Base-by-base conservation (phyloP, 1,140 invertebrate species). In the Nasonia giraulti region DNA sequence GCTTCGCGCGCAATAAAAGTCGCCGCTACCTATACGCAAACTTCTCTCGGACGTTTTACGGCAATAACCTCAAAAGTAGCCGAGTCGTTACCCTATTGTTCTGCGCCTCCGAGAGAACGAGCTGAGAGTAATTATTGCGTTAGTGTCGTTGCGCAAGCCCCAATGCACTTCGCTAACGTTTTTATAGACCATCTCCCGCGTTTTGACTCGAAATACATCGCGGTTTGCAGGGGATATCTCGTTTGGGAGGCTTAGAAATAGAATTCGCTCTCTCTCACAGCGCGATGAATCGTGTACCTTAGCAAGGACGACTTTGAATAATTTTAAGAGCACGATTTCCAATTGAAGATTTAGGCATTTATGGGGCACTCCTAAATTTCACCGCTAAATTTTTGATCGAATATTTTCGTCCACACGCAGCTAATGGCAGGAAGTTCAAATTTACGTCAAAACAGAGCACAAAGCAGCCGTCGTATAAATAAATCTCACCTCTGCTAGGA, bases 61-160 rank as follows among this genome's bases (percentile, higher is more conserved):
- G 69, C 10, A 2, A 33, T 71, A 71, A 11, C 14, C 69, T 71
- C 27, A 71, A 71, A 37, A 74, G 10, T 20, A 6, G 0, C 23
- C 2, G 68, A 31, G 68, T 27, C 69, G 69, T 71, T 71, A 33
- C 23, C 74, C 40, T 12, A 76, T 76, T 76, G 74, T 76, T 76
- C n/a, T 44, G n/a, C 1, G 14, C 17, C 74, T 7, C n/a, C 12
- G 20, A 20, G 74, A 55, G 50, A 47, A 47, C 2, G 14, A 44
- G 74, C 17, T 4, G 14, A 75, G 40, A 44, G 40, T 50, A 76
- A 76, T 76, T 76, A 50, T 23, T 76, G 7, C 14, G 44, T 76
- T 73, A 33, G n/a, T 12, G 71, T 37, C n/a, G 69, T 76, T 76
- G 27, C 74, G 40, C 23, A 76, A 76, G 74, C n/a, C 12, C 37